phyloP scores from a whole-genome alignment of 2,888 invertebrate genomes.

The Adelognathus sp. region DNA sequence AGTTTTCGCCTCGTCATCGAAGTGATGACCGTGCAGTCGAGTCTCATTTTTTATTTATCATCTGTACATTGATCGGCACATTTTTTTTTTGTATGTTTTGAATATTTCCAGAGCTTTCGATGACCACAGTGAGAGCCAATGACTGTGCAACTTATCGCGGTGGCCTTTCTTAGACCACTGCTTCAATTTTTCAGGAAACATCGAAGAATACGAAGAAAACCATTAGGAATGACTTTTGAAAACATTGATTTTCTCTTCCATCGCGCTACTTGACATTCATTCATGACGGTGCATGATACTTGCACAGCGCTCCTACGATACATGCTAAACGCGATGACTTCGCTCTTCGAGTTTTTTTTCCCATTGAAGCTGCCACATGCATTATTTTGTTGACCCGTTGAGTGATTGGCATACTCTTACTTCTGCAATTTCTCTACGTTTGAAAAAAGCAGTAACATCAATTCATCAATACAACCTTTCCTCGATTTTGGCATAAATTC shows the following conservation, averaged over 20 bases:
- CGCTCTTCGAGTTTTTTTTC: too few species aligned
- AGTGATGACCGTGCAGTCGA: too few species aligned
- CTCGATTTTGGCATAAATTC: too few species aligned
- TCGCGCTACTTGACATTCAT: neutral
- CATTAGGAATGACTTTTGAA: neutral
- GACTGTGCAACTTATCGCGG: neutral
- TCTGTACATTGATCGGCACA: neutral
- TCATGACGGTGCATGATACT: neutral
- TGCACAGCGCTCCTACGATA: neutral
- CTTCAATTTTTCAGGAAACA: conserved; percentile 27
- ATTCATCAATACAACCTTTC: too few species aligned
- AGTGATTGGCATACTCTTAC: too few species aligned
- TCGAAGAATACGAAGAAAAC: neutral
- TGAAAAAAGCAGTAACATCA: too few species aligned
- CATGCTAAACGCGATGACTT: neutral
- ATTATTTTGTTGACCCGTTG: too few species aligned
- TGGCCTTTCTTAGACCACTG: neutral
- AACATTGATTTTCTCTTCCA: neutral
- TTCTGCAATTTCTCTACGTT: too few species aligned
- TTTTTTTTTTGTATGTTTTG: neutral
- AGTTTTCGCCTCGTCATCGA: too few species aligned
- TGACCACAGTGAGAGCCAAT: neutral
- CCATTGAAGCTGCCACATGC: too few species aligned
- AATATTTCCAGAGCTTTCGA: neutral
- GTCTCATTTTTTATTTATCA: neutral